phyloP scores from a whole-genome alignment of 2,797 vertebrate species.

The Cygnus olor region DNA sequence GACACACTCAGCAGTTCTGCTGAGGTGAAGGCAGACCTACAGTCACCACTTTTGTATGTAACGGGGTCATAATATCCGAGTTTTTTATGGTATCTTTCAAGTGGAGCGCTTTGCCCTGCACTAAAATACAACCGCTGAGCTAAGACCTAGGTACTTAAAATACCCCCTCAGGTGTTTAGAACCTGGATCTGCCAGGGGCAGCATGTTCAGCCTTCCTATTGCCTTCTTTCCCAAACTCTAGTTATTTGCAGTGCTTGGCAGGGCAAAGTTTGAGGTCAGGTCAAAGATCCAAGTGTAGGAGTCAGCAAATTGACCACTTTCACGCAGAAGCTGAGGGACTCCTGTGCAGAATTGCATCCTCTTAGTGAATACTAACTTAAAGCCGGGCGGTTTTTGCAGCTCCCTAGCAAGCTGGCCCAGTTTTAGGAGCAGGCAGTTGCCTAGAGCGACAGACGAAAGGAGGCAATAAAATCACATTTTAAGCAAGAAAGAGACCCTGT shows the following conservation, averaged over 20 bases:
- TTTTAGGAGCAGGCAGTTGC: slow-evolving; percentile 49
- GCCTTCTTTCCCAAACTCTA: neutral
- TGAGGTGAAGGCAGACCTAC: neutral
- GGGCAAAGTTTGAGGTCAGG: neutral
- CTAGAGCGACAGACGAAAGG: slow-evolving; percentile 32
- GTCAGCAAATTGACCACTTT: neutral
- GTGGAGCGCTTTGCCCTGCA: neutral
- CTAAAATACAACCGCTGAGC: neutral
- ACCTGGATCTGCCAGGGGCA: neutral
- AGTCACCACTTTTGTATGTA: neutral
- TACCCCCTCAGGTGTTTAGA: neutral
- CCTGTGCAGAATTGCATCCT: neutral
- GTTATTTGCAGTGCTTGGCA: neutral
- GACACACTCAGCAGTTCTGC: neutral
- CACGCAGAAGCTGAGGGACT: neutral
- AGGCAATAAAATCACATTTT: slow-evolving; percentile 53
- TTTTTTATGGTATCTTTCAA: neutral
- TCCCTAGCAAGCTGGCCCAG: slow-evolving; percentile 48
- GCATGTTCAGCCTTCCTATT: neutral
- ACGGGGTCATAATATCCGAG: neutral
- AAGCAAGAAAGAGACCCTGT: slow-evolving; percentile 36
- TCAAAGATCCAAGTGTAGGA: neutral
- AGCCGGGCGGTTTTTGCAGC: neutral
- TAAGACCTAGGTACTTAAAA: slow-evolving; percentile 1
- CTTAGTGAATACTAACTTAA: neutral